Evolutionary conservation across 2,888 invertebrate genomes (phyloP).

Genomic region (Spialia ferax): DNA sequence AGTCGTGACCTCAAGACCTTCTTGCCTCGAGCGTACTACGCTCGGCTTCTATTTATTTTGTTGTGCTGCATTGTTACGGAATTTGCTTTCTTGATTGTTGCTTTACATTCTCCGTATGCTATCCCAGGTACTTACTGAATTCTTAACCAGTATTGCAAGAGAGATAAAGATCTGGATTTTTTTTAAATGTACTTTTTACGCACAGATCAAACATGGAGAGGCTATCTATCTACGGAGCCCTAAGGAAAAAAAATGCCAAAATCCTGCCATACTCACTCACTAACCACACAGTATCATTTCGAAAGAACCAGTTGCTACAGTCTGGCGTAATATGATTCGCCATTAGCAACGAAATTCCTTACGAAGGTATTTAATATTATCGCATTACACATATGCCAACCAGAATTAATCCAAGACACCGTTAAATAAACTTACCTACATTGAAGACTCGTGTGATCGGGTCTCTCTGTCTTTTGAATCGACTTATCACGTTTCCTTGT

Average conservation of each 20-base stretch:
- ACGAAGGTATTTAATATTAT: conserved; percentile 29
- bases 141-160: no score
- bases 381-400: conserved; percentile 27
- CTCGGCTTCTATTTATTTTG: conserved; percentile 35
- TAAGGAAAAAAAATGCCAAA: neutral
- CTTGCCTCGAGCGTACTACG: conserved; percentile 65
- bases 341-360: conserved; percentile 29
- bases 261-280: neutral
- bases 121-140: no score
- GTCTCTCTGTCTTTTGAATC: neutral
- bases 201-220: no score
- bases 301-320: conserved; percentile 12
- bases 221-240: no score
- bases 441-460: conserved; percentile 1
- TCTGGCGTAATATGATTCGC: conserved; percentile 30
- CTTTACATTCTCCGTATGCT: conserved; percentile 19
- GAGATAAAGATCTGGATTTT: no score
- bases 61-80: conserved; percentile 34
- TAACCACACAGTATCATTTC: conserved; percentile 26
- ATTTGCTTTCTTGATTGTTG: conserved; percentile 35
- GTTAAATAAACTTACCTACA: conserved; percentile 24
- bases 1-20: conserved; percentile 81
- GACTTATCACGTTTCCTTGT: no score
- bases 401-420: conserved; percentile 24
- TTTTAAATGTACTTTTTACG: no score